Percentiles rank a stretch among this genome's conserved stretches.
Conservation (phyloP, 1,140 invertebrate species). For the honey bee (Apis mellifera) region DNA sequence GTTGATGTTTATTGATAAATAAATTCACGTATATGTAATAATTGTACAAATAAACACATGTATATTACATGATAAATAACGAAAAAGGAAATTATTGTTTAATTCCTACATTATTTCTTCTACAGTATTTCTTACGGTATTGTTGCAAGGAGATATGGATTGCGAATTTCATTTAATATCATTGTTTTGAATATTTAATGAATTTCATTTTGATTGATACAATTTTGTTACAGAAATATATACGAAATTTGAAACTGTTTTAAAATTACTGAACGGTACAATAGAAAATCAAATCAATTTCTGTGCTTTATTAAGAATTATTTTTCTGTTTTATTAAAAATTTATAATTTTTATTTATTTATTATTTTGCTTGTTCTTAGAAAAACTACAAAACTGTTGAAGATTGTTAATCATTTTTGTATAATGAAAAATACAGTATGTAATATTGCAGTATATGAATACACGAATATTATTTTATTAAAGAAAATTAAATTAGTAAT, state of each 20-base stretch:
- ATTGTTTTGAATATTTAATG: background rate
- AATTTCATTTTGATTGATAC: background rate
- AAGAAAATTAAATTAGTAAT: no score
- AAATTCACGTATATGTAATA: background rate
- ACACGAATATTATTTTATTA: background rate
- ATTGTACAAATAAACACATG: conserved; percentile 33
- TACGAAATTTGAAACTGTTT: background rate
- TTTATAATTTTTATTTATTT: background rate
- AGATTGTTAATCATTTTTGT: background rate
- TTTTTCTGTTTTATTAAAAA: no score
- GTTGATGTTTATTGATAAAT: background rate
- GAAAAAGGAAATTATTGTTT: conserved; percentile 39
- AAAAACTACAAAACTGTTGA: background rate
- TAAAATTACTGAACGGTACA: background rate
- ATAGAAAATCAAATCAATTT: background rate
- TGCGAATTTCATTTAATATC: no score
- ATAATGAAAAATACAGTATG: background rate
- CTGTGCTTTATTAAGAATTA: no score
- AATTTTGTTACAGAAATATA: background rate
- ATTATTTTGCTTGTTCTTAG: background rate
- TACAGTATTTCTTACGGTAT: background rate
- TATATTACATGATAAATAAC: conserved; percentile 27
- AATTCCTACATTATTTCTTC: conserved; percentile 21
- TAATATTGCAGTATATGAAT: background rate
- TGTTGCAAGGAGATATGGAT: conserved; percentile 24